Evolutionary conservation across 2,113 vertebrate genomes (phyloP), one percentile per base, ranked within the genome.

Genomic region (Verasper variegatus): DNA sequence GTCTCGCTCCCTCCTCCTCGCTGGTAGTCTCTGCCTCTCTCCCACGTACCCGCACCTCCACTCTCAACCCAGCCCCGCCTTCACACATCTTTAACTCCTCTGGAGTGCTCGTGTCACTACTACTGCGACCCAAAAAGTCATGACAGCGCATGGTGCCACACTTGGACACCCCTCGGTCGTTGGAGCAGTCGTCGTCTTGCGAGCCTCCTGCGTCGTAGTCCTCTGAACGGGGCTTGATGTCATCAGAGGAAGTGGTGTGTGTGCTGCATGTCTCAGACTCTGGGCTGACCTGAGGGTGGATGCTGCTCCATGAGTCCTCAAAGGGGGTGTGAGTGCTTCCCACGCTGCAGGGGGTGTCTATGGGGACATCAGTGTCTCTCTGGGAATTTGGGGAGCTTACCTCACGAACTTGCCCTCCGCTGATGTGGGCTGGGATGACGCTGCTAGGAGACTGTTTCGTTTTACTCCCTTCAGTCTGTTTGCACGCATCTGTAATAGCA

Each of bases 161-260:
- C 83, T 97, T 99, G 83, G 97, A 98, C 68, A 96, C 92, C 0
- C 96, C 97, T 57, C 96, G 92, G 76, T 97, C 97, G 8, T 97
- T 96, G 67, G 96, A 97, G 81, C 96, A 96, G 85, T 98, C 97
- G 12, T 99, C 98, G 2, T 99, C 98, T 74, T 99, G 98, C 55
- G 98, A 99, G 5, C 97, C 97, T n/a, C 97, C 97, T 0, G 98
- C 98, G 63, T 99, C 98, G 65, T 99, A 99, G 92, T 99, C 98
- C 93, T 99, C 98, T 0, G 98, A 99, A 74, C 96, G 94, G 31
- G 98, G 98, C 89, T 99, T 99, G 88, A 99, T 99, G 85, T 99
- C 98, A 47, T 99, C 97, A 0, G 98, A 99, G 52, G 98, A 99
- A 1, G 98, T 99, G 54, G 96, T 97, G 85, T 94, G 91, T 0